phyloP scores from a whole-genome alignment of 2,797 vertebrate genomes.

The Chlorospingus semifuscus region DNA sequence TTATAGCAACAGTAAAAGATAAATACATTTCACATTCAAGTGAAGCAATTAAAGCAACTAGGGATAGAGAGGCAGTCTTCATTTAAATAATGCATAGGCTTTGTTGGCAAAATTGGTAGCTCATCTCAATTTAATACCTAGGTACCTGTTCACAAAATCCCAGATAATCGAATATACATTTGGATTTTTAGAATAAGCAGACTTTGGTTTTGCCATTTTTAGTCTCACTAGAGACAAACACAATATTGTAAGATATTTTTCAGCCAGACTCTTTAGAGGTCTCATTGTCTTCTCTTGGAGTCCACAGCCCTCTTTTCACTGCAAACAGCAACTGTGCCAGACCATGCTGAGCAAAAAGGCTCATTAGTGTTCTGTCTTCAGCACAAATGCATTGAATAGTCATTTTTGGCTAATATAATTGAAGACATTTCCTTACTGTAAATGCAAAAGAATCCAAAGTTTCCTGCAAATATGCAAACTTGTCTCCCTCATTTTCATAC shows the following conservation, averaged over 20 bases:
- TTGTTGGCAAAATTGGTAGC: neutral
- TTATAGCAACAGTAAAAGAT: constrained; percentile 41
- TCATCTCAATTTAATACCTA: neutral
- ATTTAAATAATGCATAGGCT: constrained; percentile 12
- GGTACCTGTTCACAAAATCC: neutral
- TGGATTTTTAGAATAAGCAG: neutral
- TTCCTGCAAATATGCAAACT: too few relatives aligned
- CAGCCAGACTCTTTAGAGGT: neutral
- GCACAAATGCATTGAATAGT: neutral
- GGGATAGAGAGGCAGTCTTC: neutral
- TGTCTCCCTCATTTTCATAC: too few relatives aligned
- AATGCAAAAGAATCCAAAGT: too few relatives aligned
- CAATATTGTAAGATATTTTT: neutral
- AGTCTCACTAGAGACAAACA: neutral
- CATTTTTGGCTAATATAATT: neutral
- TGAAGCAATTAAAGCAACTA: neutral
- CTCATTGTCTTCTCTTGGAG: neutral
- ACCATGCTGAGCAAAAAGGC: neutral
- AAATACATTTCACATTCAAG: constrained; percentile 25
- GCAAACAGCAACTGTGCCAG: neutral
- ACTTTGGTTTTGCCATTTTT: neutral
- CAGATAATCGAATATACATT: neutral
- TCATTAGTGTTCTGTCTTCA: neutral
- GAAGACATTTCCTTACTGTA: neutral
- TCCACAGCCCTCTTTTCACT: neutral